phyloP scores from a whole-genome alignment of 2,113 vertebrate species.

The Cinclus mexicanus region DNA sequence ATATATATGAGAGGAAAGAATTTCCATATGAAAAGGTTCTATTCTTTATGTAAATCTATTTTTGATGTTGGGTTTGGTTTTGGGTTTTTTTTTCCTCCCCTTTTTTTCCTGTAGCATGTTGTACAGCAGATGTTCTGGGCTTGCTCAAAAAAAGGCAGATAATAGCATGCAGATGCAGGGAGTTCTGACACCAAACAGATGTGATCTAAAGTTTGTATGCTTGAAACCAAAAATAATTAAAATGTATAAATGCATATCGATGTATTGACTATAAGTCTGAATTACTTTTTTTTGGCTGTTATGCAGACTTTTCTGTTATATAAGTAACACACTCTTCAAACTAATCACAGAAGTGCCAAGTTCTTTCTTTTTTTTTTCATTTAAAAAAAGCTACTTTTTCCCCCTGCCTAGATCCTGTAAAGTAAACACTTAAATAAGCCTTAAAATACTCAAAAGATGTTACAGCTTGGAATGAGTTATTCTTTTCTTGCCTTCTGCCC shows the following conservation, averaged over 20 bases:
- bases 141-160: slow-evolving; percentile 71
- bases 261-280: slow-evolving; percentile 64
- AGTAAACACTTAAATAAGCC: slow-evolving; percentile 72
- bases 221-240: slow-evolving; percentile 76
- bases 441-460: slow-evolving; percentile 70
- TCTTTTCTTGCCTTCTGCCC: neutral
- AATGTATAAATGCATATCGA: slow-evolving; percentile 72
- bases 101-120: slow-evolving; percentile 79
- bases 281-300: slow-evolving; percentile 64
- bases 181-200: slow-evolving; percentile 70
- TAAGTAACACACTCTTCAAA: slow-evolving; percentile 70
- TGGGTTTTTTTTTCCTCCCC: slow-evolving; percentile 22
- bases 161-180: slow-evolving; percentile 69
- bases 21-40: slow-evolving; percentile 71
- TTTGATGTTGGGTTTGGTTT: slow-evolving; percentile 58
- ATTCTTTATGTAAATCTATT: slow-evolving; percentile 71
- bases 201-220: slow-evolving; percentile 69
- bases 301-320: slow-evolving; percentile 60
- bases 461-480: slow-evolving; percentile 56
- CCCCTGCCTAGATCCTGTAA: slow-evolving; percentile 62
- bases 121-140: slow-evolving; percentile 70
- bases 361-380: slow-evolving; percentile 59
- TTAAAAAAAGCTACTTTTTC: slow-evolving; percentile 20
- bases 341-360: slow-evolving; percentile 82
- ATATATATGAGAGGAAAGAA: slow-evolving; percentile 62